Conservation (phyloP, 2,113 vertebrate genomes). For the Aix galericulata region DNA sequence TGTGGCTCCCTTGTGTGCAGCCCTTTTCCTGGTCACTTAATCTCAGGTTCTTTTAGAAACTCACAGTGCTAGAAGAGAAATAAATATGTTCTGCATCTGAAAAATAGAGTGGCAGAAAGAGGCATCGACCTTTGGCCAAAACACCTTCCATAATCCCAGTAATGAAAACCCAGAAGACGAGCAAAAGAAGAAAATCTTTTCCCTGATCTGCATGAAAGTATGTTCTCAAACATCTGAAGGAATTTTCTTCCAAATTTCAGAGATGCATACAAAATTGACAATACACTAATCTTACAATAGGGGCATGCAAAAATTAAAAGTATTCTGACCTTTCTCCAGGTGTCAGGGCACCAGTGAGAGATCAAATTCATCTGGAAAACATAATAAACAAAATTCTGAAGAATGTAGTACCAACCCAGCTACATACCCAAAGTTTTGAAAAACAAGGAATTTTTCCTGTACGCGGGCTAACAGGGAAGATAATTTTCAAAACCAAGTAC, state of each 20-base stretch:
- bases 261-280: not conserved
- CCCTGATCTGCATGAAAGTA: not conserved
- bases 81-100: not conserved
- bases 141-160: not conserved
- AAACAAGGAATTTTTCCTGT: not conserved
- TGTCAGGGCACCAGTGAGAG: not conserved
- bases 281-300: not conserved
- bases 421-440: not conserved
- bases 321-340: not conserved
- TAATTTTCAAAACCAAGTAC: not conserved
- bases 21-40: not conserved
- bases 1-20: not conserved
- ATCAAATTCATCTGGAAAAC: not conserved
- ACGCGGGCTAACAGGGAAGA: not conserved
- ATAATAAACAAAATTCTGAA: not conserved
- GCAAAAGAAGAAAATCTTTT: not conserved
- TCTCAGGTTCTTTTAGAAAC: not conserved
- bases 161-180: not conserved
- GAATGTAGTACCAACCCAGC: fast-evolving
- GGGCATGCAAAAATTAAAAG: not conserved
- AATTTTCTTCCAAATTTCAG: not conserved
- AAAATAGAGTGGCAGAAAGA: not conserved
- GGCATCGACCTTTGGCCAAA: not conserved
- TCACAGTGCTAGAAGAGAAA: not conserved
- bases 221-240: not conserved